These are phyloP conservation scores for Brevimyrus niger DNA, from an alignment of 2,113 vertebrate species.

Conservation along the genomic window DNA sequence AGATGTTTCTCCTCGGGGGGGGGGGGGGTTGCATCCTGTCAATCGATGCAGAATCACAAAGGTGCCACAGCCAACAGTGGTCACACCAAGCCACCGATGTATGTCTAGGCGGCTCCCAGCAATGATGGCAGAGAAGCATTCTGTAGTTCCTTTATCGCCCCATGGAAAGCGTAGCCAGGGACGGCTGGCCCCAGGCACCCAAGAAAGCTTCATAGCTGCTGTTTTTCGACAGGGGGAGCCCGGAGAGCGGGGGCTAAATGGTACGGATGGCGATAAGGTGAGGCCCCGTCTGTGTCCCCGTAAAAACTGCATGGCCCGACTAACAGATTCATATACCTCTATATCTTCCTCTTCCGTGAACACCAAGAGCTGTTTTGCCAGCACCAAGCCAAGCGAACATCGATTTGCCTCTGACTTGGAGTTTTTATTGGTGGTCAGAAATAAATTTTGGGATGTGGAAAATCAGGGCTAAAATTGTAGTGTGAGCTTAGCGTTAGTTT, in stretches of 20 bases:
- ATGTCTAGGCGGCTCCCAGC: background rate
- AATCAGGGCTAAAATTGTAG: background rate
- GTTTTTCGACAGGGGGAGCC: slow-evolving; percentile 54
- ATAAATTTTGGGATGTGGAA: background rate
- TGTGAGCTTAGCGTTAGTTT: background rate
- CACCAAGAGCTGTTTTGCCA: background rate
- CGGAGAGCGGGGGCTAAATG: slow-evolving; percentile 50
- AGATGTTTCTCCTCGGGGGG: background rate
- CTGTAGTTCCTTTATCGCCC: background rate
- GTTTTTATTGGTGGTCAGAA: background rate
- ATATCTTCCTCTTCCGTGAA: background rate
- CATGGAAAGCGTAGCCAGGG: background rate
- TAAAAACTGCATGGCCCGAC: slow-evolving; percentile 51
- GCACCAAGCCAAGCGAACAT: background rate
- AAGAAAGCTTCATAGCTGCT: slow-evolving; percentile 32
- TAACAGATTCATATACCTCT: slow-evolving; percentile 45
- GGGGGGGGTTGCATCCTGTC: background rate
- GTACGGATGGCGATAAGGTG: slow-evolving; percentile 59
- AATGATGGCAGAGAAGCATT: background rate
- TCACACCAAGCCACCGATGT: background rate
- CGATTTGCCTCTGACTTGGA: background rate
- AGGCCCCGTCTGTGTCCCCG: slow-evolving; percentile 47
- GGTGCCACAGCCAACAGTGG: background rate
- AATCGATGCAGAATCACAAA: background rate
- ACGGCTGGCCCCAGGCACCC: background rate